Conservation (phyloP, 1,140 invertebrate genomes). For the Lethocerus indicus region DNA sequence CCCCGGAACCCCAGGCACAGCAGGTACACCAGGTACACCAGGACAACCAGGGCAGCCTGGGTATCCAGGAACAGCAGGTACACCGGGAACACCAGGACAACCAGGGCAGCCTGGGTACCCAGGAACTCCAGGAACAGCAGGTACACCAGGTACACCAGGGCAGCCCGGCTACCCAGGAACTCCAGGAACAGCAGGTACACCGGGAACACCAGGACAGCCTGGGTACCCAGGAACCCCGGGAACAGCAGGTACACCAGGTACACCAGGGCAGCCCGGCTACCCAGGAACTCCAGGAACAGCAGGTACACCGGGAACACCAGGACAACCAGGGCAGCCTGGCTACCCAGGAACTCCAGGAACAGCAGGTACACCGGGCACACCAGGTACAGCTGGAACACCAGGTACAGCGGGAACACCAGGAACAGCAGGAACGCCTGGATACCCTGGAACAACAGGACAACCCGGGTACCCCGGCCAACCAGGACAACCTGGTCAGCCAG, state of each 20-base stretch:
- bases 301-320: slow-evolving; percentile 16
- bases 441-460: slow-evolving; percentile 18
- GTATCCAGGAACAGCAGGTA: slow-evolving; percentile 11
- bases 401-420: slow-evolving; percentile 11
- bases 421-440: slow-evolving; percentile 15
- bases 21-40: slow-evolving; percentile 14
- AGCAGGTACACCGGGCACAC: slow-evolving; percentile 9
- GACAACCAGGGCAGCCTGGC: slow-evolving; percentile 20
- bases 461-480: slow-evolving; percentile 17
- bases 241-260: slow-evolving; percentile 16
- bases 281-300: slow-evolving; percentile 20
- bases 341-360: slow-evolving; percentile 21
- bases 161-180: slow-evolving; percentile 14
- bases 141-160: slow-evolving; percentile 14
- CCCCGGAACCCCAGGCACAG: slow-evolving; percentile 18
- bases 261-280: slow-evolving; percentile 17
- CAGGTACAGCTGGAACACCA: slow-evolving; percentile 4
- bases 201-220: slow-evolving; percentile 17
- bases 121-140: slow-evolving; percentile 14
- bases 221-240: slow-evolving; percentile 15
- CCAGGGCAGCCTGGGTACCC: slow-evolving; percentile 12
- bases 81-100: slow-evolving; percentile 17
- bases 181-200: slow-evolving; percentile 16
- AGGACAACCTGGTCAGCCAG: slow-evolving; percentile 17
- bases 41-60: slow-evolving; percentile 16